These are phyloP conservation scores for Girardinichthys multiradiatus DNA, from an alignment of 2,113 vertebrate genomes.

Conservation along the genomic window DNA sequence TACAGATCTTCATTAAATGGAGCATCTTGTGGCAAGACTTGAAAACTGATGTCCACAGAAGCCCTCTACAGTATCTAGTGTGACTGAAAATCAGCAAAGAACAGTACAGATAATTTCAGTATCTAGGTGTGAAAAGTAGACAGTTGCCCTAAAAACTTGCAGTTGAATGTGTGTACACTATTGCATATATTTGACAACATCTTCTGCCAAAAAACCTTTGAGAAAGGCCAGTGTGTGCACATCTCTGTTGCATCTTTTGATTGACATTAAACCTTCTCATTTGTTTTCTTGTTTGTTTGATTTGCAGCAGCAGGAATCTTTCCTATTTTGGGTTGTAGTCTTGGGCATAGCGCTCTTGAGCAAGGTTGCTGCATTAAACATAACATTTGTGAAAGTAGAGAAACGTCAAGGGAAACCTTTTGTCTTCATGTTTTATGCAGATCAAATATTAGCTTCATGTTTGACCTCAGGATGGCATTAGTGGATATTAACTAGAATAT, in stretches of 20 bases:
- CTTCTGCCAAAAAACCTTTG: background rate
- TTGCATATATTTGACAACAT: background rate
- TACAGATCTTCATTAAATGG: no score
- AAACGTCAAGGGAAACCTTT: background rate
- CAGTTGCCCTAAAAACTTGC: no score
- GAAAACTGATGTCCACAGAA: no score
- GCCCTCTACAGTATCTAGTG: no score
- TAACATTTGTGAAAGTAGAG: background rate
- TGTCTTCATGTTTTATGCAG: constrained; percentile 20
- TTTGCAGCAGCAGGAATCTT: background rate
- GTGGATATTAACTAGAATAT: background rate
- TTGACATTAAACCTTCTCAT: background rate
- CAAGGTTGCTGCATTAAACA: background rate
- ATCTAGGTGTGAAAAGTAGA: no score
- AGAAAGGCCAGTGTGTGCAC: background rate
- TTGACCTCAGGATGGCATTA: background rate
- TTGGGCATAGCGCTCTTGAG: background rate
- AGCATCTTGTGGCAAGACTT: no score
- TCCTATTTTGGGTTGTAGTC: background rate
- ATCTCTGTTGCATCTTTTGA: background rate
- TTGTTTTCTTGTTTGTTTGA: background rate
- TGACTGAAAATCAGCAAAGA: no score
- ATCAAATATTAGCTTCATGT: constrained; percentile 16
- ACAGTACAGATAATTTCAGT: no score
- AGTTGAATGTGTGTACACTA: no score